Percentiles rank a stretch among this genome's conserved stretches.
These are phyloP conservation scores for Aselliscus stoliczkanus DNA, from an alignment of 2,797 vertebrate genomes.

Conservation along the genomic window DNA sequence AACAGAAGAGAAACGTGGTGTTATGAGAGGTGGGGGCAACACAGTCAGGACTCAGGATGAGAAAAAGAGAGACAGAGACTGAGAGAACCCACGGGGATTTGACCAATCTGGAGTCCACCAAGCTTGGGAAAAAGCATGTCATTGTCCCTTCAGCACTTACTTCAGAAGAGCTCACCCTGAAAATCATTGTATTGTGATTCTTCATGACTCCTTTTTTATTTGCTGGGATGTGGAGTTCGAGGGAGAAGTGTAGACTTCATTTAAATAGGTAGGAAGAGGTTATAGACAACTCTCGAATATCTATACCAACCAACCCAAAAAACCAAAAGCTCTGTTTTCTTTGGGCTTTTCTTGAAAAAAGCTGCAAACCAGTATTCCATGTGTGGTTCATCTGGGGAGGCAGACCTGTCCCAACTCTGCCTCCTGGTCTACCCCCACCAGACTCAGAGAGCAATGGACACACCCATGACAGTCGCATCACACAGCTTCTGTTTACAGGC, in stretches of 20 bases:
- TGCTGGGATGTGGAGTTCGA: background rate
- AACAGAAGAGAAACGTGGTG: background rate
- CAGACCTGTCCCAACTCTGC: background rate
- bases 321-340: background rate
- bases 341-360: background rate
- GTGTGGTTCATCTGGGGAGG: background rate
- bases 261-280: background rate
- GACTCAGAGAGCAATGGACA: background rate
- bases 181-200: background rate
- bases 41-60: background rate
- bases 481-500: background rate
- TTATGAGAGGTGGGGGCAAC: background rate
- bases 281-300: no score
- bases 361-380: background rate
- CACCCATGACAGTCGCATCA: background rate
- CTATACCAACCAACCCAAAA: background rate
- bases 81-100: background rate
- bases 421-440: background rate
- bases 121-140: no score
- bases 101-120: background rate
- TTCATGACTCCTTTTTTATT: background rate
- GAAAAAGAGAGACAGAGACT: background rate
- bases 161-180: background rate
- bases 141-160: accelerated
- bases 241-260: background rate